Percentiles rank a stretch among this genome's conserved stretches.
Evolutionary conservation across 2,888 invertebrate genomes (phyloP).

Genomic region (Atherix ibis): DNA sequence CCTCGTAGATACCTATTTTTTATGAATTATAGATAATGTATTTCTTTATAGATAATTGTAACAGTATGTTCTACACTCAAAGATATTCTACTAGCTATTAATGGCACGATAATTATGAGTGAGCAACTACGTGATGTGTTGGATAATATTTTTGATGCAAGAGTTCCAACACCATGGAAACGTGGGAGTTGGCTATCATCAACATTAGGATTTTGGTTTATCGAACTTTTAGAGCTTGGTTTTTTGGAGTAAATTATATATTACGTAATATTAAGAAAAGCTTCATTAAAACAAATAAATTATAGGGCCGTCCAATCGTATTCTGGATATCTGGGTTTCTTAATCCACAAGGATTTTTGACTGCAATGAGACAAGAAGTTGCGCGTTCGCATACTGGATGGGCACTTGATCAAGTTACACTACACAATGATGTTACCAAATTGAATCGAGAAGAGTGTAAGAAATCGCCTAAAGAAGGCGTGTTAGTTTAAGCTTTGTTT

Average conservation of each 20-base stretch:
- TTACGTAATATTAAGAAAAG: too few species aligned
- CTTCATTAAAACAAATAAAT: too few species aligned
- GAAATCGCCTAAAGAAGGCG: slow-evolving; percentile 62
- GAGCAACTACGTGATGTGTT: slow-evolving; percentile 71
- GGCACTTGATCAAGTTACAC: slow-evolving; percentile 70
- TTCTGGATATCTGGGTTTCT: slow-evolving; percentile 94
- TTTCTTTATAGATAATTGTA: slow-evolving; percentile 20
- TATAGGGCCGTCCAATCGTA: slow-evolving; percentile 45
- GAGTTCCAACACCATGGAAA: slow-evolving; percentile 58
- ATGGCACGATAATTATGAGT: slow-evolving; percentile 84
- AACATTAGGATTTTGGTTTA: slow-evolving; percentile 81
- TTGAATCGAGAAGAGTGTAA: slow-evolving; percentile 51
- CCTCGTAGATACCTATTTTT: too few species aligned
- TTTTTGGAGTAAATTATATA: too few species aligned
- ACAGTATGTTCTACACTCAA: slow-evolving; percentile 51
- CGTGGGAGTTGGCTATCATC: slow-evolving; percentile 70
- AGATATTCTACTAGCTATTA: slow-evolving; percentile 70
- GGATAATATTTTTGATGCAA: slow-evolving; percentile 75
- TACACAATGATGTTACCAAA: slow-evolving; percentile 67
- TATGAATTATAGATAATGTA: too few species aligned
- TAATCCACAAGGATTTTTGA: slow-evolving; percentile 82
- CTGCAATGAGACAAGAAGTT: slow-evolving; percentile 84
- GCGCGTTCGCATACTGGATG: slow-evolving; percentile 78
- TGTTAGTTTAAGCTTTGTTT: slow-evolving; percentile 68
- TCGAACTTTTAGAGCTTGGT: slow-evolving; percentile 70